phyloP scores from a whole-genome alignment of 2,113 vertebrate species.

The Rhea pennata region DNA sequence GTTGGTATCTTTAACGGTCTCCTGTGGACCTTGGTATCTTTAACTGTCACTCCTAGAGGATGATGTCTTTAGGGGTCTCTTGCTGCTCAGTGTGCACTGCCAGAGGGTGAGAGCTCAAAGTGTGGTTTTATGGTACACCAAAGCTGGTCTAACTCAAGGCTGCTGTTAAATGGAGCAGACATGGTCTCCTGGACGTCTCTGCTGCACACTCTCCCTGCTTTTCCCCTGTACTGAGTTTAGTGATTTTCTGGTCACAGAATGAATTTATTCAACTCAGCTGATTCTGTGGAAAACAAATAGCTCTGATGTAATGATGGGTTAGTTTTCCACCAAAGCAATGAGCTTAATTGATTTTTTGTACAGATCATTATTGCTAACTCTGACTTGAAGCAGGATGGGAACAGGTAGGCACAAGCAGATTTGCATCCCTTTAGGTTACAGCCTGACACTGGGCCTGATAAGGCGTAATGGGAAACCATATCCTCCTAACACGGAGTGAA shows the following conservation, averaged over 20 bases:
- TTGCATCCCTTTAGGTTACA: background rate
- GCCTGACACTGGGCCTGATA: background rate
- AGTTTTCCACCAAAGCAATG: background rate
- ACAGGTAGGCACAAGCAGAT: background rate
- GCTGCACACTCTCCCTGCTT: background rate
- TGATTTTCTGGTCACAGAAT: background rate
- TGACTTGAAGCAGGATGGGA: background rate
- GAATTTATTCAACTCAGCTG: background rate
- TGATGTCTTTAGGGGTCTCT: background rate
- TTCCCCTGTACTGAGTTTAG: background rate
- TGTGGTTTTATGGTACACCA: background rate
- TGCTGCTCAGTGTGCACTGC: accelerated
- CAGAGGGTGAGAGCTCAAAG: background rate
- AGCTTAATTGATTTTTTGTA: background rate
- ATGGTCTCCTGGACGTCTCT: background rate
- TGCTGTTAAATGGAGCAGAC: background rate
- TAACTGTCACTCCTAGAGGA: background rate
- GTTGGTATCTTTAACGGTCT: background rate
- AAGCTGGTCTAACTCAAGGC: background rate
- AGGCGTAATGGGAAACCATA: background rate
- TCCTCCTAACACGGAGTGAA: background rate
- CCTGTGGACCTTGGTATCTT: background rate
- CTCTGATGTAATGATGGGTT: background rate
- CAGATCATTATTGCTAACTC: accelerated
- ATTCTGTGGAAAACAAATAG: background rate